Percentiles rank a stretch among this genome's conserved stretches.
Evolutionary conservation across 1,140 invertebrate species (phyloP).

Genomic region (Wasmannia auropunctata): DNA sequence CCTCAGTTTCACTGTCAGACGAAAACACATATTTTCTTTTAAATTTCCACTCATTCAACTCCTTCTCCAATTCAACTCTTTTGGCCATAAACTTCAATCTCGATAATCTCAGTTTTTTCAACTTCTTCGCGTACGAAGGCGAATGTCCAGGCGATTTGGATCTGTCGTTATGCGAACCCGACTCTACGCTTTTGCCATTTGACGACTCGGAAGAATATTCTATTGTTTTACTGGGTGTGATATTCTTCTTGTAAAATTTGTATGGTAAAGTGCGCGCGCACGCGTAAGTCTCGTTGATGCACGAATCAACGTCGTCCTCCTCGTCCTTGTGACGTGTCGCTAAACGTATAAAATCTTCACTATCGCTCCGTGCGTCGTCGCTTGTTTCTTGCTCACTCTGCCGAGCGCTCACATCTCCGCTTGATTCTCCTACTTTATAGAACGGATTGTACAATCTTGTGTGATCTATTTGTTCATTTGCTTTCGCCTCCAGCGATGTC

Average conservation of each 20-base stretch:
- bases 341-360: neutral
- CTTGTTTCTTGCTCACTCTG: neutral
- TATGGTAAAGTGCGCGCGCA: constrained; percentile 24
- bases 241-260: neutral
- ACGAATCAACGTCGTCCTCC: neutral
- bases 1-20: neutral
- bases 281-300: neutral
- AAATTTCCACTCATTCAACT: neutral
- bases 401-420: neutral
- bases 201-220: neutral
- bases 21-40: neutral
- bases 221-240: neutral
- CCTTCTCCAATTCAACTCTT: neutral
- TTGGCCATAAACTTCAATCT: neutral
- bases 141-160: neutral
- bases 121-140: neutral
- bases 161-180: neutral
- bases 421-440: neutral
- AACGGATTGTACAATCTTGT: neutral
- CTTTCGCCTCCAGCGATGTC: neutral
- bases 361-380: neutral
- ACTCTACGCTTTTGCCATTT: neutral
- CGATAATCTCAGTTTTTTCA: neutral
- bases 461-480: neutral
- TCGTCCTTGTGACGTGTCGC: neutral